phyloP scores from a whole-genome alignment of 2,113 vertebrate genomes.

The Pseudorhombus dupliciocellatus region DNA sequence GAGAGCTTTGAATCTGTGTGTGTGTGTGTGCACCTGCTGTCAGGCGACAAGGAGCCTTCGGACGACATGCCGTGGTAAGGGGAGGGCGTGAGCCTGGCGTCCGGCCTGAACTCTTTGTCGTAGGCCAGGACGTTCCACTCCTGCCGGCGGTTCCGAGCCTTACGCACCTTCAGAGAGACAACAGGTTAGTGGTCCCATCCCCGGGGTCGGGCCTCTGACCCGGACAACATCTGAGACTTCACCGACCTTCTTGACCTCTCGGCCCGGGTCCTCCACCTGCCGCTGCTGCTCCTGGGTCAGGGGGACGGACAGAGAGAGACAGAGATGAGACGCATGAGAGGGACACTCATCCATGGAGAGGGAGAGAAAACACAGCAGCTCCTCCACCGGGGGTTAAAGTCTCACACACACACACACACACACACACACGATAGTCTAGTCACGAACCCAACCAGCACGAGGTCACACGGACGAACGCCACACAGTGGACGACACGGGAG shows the following conservation, averaged over 20 bases:
- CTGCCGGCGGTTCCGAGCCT: constrained; percentile 91
- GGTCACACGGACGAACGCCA: neutral
- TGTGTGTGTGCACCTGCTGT: constrained; percentile 84
- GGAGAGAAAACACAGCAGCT: constrained; percentile 29
- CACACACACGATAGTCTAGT: constrained; percentile 15
- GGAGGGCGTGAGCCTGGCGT: constrained; percentile 89
- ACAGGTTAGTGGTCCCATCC: too few relatives aligned
- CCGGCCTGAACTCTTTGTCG: constrained; percentile 93
- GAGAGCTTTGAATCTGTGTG: constrained; percentile 18
- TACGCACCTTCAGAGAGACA: constrained; percentile 74
- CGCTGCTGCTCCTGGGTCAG: constrained; percentile 87
- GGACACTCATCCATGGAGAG: constrained; percentile 1
- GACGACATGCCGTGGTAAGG: constrained; percentile 93
- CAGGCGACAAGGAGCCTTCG: constrained; percentile 92
- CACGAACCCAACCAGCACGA: neutral
- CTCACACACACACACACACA: constrained; percentile 13
- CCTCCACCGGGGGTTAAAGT: constrained; percentile 22
- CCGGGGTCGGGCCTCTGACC: too few relatives aligned
- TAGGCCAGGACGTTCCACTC: constrained; percentile 96
- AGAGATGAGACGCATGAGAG: neutral
- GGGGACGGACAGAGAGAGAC: constrained; percentile 15
- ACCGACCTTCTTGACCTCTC: constrained; percentile 92
- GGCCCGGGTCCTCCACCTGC: constrained; percentile 88
- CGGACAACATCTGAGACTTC: too few relatives aligned
- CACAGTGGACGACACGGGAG: constrained; percentile 22